Percentiles rank a stretch among this genome's conserved stretches.
Conservation (phyloP, 2,888 invertebrate species). For the Podotricha telesiphe region DNA sequence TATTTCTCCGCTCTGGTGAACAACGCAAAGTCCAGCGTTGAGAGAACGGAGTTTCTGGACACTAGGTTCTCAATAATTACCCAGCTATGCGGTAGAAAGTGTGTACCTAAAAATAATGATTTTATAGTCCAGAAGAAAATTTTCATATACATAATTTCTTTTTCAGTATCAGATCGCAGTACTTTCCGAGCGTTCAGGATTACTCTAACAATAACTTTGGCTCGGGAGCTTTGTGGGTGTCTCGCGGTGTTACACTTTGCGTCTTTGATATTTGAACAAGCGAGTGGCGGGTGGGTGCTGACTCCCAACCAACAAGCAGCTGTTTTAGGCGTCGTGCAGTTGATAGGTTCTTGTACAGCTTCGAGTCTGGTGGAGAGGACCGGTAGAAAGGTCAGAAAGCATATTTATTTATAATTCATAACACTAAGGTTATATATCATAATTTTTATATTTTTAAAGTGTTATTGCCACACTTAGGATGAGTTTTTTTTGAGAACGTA, state of each 20-base stretch:
- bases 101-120: too few relatives aligned
- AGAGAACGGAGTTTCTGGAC: too few relatives aligned
- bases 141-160: not conserved
- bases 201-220: constrained; percentile 73
- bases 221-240: constrained; percentile 75
- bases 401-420: not conserved
- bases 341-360: constrained; percentile 72
- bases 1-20: too few relatives aligned
- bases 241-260: constrained; percentile 77
- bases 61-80: too few relatives aligned
- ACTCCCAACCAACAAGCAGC: constrained; percentile 74
- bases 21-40: too few relatives aligned
- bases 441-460: too few relatives aligned
- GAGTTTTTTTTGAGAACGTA: too few relatives aligned
- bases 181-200: constrained; percentile 82
- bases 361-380: constrained; percentile 71
- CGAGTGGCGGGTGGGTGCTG: constrained; percentile 60
- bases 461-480: too few relatives aligned
- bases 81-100: too few relatives aligned
- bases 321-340: constrained; percentile 67
- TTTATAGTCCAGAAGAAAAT: not conserved
- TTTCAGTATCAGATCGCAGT: constrained; percentile 65
- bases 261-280: constrained; percentile 73
- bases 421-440: too few relatives aligned
- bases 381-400: constrained; percentile 67